Conservation (phyloP, 2,113 vertebrate species). For the Carettochelys insculpta region DNA sequence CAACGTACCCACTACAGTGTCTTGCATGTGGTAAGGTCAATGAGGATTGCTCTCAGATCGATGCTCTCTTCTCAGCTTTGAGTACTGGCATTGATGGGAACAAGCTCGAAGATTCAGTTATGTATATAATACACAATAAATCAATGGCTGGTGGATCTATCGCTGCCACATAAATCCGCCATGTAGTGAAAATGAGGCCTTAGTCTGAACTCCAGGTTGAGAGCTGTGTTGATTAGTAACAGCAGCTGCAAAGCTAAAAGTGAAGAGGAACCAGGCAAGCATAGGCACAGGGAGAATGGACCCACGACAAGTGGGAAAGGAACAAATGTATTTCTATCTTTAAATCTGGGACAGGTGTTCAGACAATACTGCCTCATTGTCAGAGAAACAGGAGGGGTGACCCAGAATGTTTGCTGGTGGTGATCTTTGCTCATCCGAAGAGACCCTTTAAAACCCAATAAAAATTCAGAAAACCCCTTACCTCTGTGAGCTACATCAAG, state of each 20-base stretch:
- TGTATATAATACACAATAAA: too few relatives aligned
- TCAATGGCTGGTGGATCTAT: too few relatives aligned
- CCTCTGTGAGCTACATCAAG: conserved; percentile 72
- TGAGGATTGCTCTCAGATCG: too few relatives aligned
- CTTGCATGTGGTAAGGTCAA: too few relatives aligned
- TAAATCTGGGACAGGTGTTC: neutral
- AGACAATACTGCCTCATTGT: neutral
- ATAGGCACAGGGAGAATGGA: neutral
- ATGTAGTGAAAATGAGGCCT: too few relatives aligned
- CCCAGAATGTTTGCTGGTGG: neutral
- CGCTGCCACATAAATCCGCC: too few relatives aligned
- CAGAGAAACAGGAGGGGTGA: neutral
- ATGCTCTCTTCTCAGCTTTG: too few relatives aligned
- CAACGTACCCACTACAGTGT: too few relatives aligned
- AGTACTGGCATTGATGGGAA: too few relatives aligned
- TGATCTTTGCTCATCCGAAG: neutral
- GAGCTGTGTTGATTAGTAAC: neutral
- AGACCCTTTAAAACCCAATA: neutral
- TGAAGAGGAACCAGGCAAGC: neutral
- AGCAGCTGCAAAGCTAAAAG: neutral
- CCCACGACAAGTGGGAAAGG: neutral
- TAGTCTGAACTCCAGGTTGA: neutral
- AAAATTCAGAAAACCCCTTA: conserved; percentile 51
- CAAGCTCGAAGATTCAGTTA: too few relatives aligned
- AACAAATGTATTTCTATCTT: neutral